Evolutionary conservation across 2,888 invertebrate species (phyloP).

Genomic region (Lasioglossum zephyrum): DNA sequence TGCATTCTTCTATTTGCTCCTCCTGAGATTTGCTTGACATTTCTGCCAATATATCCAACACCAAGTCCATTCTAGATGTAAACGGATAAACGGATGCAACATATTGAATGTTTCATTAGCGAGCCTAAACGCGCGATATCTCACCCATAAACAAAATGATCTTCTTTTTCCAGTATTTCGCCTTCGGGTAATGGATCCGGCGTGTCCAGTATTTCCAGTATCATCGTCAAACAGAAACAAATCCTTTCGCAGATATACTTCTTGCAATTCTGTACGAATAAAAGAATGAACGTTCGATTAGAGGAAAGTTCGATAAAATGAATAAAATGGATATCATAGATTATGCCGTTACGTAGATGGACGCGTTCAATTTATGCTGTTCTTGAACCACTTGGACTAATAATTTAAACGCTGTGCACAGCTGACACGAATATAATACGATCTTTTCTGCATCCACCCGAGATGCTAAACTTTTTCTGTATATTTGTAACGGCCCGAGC

Average conservation of each 20-base stretch:
- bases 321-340: constrained; percentile 13
- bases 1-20: constrained; percentile 74
- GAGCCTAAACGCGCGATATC: not conserved
- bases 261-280: constrained; percentile 76
- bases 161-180: constrained; percentile 76
- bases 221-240: constrained; percentile 79
- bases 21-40: constrained; percentile 73
- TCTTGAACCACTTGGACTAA: constrained; percentile 78
- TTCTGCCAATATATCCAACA: constrained; percentile 78
- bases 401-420: constrained; percentile 77
- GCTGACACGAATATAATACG: constrained; percentile 78
- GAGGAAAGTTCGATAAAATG: not conserved
- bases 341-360: constrained; percentile 78
- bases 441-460: constrained; percentile 75
- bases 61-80: constrained; percentile 79
- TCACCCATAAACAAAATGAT: constrained; percentile 82
- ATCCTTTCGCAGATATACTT: constrained; percentile 81
- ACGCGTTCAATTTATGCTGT: constrained; percentile 78
- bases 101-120: not conserved
- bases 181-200: constrained; percentile 75
- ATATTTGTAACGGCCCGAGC: constrained; percentile 76
- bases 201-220: constrained; percentile 76
- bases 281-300: constrained; percentile 40
- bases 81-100: not conserved
- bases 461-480: constrained; percentile 77